Conservation (phyloP, 2,113 vertebrate genomes). For the Phyllopteryx taeniolatus region DNA sequence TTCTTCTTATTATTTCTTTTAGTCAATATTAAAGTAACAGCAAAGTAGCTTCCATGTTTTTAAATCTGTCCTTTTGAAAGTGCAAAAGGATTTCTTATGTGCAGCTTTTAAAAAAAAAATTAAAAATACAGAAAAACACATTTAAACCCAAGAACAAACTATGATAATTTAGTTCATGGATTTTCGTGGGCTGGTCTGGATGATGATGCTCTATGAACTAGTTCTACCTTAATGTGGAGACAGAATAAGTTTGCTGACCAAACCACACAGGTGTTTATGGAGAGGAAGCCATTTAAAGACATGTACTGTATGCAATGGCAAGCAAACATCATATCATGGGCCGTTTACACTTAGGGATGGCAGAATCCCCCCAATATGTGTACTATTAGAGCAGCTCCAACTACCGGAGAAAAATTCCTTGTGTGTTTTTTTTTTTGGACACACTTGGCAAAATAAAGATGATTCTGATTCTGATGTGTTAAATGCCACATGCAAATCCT, state of each 20-base stretch:
- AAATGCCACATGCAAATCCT: slow-evolving; percentile 5
- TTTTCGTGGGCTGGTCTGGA: not conserved
- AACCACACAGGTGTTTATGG: not conserved
- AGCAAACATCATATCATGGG: not conserved
- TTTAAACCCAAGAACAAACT: not conserved
- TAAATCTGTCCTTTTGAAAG: no score
- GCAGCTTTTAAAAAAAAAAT: no score
- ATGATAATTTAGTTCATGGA: not conserved
- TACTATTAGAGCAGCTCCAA: no score
- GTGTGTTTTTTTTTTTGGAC: no score
- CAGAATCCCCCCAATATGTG: not conserved
- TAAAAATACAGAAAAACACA: no score
- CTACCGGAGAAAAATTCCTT: no score
- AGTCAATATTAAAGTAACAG: no score
- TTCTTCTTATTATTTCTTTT: no score
- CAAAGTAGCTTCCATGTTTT: no score
- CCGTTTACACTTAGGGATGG: not conserved
- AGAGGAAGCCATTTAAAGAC: not conserved
- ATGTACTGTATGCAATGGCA: not conserved
- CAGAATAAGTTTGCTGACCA: not conserved
- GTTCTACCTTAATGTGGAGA: not conserved
- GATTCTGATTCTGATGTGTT: not conserved
- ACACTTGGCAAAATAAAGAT: no score
- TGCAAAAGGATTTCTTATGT: no score
- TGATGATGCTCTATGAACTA: not conserved